phyloP scores from a whole-genome alignment of 30 jellyfish, hydroid and myxozoan genomes.

The Cassiopea xamachana region DNA sequence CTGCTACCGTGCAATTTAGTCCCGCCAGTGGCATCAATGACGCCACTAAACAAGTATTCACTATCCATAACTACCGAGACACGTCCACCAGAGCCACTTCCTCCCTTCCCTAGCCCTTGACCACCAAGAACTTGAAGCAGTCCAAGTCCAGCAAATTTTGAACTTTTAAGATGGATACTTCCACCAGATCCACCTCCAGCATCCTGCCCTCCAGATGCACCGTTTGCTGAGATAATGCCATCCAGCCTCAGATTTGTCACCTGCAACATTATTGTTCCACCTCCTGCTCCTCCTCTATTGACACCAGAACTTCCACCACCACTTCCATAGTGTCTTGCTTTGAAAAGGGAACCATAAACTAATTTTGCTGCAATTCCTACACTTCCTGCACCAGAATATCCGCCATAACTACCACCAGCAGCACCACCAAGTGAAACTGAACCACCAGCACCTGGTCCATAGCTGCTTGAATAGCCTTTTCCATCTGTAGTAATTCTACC shows the following conservation, averaged over 20 bases:
- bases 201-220: slow-evolving; percentile 39
- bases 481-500: slow-evolving; percentile 60
- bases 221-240: slow-evolving; percentile 53
- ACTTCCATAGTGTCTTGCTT: slow-evolving; percentile 52
- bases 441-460: slow-evolving; percentile 61
- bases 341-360: slow-evolving; percentile 63
- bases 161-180: slow-evolving; percentile 28
- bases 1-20: neutral
- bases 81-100: slow-evolving; percentile 77
- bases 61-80: slow-evolving; percentile 5
- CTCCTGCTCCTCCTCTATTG: slow-evolving; percentile 61
- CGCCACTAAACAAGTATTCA: slow-evolving; percentile 41
- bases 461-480: slow-evolving; percentile 1
- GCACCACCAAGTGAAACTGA: slow-evolving; percentile 39
- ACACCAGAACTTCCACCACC: slow-evolving; percentile 65
- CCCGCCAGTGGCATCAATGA: slow-evolving; percentile 71
- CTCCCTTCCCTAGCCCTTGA: slow-evolving; percentile 51
- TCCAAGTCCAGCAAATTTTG: slow-evolving; percentile 55
- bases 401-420: slow-evolving; percentile 74
- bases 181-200: slow-evolving; percentile 84
- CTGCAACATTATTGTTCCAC: slow-evolving; percentile 36
- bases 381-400: slow-evolving; percentile 60
- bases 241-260: slow-evolving; percentile 20
- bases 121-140: slow-evolving; percentile 54
- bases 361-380: slow-evolving; percentile 17